Conservation (phyloP, 2,888 invertebrate genomes). For the Automeris io region DNA sequence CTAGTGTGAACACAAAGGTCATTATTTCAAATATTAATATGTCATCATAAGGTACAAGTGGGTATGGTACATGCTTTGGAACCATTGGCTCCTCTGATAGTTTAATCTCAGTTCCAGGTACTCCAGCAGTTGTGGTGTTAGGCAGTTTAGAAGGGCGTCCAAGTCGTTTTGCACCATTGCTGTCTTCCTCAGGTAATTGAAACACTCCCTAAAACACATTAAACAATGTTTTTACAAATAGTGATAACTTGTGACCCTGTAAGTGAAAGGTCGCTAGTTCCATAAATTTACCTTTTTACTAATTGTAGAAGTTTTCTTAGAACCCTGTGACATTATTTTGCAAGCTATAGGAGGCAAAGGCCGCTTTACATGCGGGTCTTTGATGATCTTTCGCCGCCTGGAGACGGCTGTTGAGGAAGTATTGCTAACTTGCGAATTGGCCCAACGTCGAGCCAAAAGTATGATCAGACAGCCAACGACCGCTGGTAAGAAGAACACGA, state of each 20-base stretch:
- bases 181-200: slow-evolving; percentile 48
- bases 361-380: slow-evolving; percentile 67
- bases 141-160: slow-evolving; percentile 37
- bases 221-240: not conserved
- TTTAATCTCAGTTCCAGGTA: slow-evolving; percentile 34
- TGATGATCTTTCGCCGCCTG: slow-evolving; percentile 69
- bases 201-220: slow-evolving; percentile 31
- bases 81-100: slow-evolving; percentile 64
- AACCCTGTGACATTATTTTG: slow-evolving; percentile 64
- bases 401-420: slow-evolving; percentile 68
- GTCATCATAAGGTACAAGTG: slow-evolving; percentile 85
- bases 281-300: slow-evolving; percentile 49
- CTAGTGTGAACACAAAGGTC: slow-evolving; percentile 87
- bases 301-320: slow-evolving; percentile 53
- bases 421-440: slow-evolving; percentile 60
- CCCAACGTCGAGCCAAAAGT: slow-evolving; percentile 70
- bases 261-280: slow-evolving; percentile 6
- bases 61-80: slow-evolving; percentile 90
- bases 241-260: too few species aligned
- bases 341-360: slow-evolving; percentile 56
- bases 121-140: slow-evolving; percentile 24
- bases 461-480: slow-evolving; percentile 72
- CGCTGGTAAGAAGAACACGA: slow-evolving; percentile 74
- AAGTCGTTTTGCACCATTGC: slow-evolving; percentile 46
- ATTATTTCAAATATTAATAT: slow-evolving; percentile 91